Percentiles rank a stretch among this genome's conserved stretches.
phyloP scores from a whole-genome alignment of 2,888 invertebrate species.

The Trilocha varians region DNA sequence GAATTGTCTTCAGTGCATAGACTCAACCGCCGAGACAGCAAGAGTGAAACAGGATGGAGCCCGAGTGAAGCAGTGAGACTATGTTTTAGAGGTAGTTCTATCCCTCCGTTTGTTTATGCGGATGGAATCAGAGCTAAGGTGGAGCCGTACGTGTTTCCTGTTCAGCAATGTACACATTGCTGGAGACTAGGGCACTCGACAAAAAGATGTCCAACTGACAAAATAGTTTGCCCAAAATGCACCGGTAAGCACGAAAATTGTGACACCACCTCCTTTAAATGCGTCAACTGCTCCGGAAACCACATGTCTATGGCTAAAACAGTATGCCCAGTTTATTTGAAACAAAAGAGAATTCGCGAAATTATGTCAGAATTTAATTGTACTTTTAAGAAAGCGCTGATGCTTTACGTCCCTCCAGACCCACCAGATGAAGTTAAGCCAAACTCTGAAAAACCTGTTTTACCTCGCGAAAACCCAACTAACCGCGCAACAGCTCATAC shows the following conservation, averaged over 20 bases:
- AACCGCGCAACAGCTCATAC: too few species aligned
- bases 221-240: not conserved
- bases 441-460: too few species aligned
- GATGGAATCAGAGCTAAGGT: not conserved
- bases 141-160: slow-evolving; percentile 1
- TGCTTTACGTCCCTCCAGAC: too few species aligned
- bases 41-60: slow-evolving; percentile 1
- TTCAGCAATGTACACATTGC: not conserved
- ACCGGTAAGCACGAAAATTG: not conserved
- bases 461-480: too few species aligned
- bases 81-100: slow-evolving; percentile 8
- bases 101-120: not conserved
- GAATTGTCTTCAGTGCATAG: slow-evolving; percentile 1
- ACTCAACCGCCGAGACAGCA: slow-evolving; percentile 1
- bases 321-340: not conserved
- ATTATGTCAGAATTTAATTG: too few species aligned
- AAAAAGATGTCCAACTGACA: not conserved
- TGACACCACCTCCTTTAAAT: not conserved
- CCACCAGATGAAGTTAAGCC: too few species aligned
- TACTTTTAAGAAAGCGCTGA: too few species aligned
- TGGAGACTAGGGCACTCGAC: not conserved
- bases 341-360: not conserved
- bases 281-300: not conserved
- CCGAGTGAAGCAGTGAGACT: slow-evolving; percentile 10
- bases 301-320: not conserved